A percentile compares a stretch with the other conserved stretches of the same genome.
Conservation (phyloP, 2,113 vertebrate species). For the Ochotona princeps region DNA sequence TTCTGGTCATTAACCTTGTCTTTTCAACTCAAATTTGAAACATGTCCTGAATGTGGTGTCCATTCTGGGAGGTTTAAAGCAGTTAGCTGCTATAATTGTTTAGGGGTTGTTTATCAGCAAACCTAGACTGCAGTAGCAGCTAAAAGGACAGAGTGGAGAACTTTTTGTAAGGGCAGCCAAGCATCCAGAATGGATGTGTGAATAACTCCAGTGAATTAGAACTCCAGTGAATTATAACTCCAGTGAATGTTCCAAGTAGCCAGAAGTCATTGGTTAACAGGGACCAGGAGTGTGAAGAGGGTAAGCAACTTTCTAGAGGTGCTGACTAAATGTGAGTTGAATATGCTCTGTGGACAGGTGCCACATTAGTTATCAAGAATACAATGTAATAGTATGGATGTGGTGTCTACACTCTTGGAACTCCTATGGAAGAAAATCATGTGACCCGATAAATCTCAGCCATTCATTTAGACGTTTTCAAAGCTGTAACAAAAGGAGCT, state of each 20-base stretch:
- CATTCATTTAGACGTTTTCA: not conserved
- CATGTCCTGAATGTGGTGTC: not conserved
- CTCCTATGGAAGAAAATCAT: not conserved
- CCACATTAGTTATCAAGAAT: not conserved
- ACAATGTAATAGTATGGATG: not conserved
- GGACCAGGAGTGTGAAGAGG: not conserved
- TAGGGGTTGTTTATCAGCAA: not conserved
- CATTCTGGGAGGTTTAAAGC: not conserved
- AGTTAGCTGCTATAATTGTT: not conserved
- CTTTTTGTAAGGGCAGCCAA: not conserved
- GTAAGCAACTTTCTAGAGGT: not conserved
- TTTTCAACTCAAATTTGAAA: constrained; percentile 10
- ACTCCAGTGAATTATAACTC: no score
- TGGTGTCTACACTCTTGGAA: not conserved
- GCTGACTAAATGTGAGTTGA: not conserved
- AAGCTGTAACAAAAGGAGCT: not conserved
- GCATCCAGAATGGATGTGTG: not conserved
- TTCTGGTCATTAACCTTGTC: not conserved
- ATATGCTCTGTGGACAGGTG: not conserved
- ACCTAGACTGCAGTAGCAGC: not conserved
- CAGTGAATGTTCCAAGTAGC: not conserved
- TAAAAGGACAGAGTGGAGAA: not conserved
- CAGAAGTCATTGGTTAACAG: not conserved
- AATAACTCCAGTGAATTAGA: not conserved
- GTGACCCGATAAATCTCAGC: not conserved